Conservation (phyloP, 2,888 invertebrate species). For the Apotomis betuletana region DNA sequence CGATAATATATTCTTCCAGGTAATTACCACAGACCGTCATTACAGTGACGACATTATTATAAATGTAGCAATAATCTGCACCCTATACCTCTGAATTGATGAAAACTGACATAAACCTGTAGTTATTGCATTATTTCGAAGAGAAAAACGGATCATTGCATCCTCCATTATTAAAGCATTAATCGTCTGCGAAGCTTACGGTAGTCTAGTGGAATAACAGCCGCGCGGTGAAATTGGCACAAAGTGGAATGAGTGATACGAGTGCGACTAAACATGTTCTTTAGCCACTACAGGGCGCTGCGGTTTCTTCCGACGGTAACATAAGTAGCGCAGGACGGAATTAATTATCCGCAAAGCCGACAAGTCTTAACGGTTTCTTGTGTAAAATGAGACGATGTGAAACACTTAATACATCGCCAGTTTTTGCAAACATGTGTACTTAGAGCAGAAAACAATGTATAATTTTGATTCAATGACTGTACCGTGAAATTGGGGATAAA, state of each 20-base stretch:
- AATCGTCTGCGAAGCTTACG: constrained; percentile 53
- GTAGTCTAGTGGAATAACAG: constrained; percentile 55
- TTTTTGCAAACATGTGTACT: too few species aligned
- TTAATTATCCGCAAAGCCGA: constrained; percentile 70
- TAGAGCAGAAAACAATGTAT: background rate
- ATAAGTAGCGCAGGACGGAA: constrained; percentile 77
- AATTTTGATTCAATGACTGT: constrained; percentile 10
- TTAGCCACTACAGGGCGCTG: constrained; percentile 67
- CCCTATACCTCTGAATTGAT: constrained; percentile 21
- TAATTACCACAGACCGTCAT: constrained; percentile 21
- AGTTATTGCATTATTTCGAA: constrained; percentile 38
- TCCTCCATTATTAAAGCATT: constrained; percentile 52
- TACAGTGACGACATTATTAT: constrained; percentile 23
- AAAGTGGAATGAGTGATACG: constrained; percentile 68
- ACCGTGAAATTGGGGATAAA: background rate
- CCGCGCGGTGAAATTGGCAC: constrained; percentile 63
- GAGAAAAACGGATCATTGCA: constrained; percentile 41
- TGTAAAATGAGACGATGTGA: constrained; percentile 77
- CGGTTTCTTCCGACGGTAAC: constrained; percentile 70
- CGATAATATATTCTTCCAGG: constrained; percentile 1
- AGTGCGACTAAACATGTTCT: constrained; percentile 64
- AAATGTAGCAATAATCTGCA: constrained; percentile 23
- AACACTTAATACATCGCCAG: constrained; percentile 45
- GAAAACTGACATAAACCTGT: constrained; percentile 32
- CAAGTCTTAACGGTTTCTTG: constrained; percentile 76